Conservation (phyloP, 1,140 invertebrate species). For the Camponotus pennsylvanicus region DNA sequence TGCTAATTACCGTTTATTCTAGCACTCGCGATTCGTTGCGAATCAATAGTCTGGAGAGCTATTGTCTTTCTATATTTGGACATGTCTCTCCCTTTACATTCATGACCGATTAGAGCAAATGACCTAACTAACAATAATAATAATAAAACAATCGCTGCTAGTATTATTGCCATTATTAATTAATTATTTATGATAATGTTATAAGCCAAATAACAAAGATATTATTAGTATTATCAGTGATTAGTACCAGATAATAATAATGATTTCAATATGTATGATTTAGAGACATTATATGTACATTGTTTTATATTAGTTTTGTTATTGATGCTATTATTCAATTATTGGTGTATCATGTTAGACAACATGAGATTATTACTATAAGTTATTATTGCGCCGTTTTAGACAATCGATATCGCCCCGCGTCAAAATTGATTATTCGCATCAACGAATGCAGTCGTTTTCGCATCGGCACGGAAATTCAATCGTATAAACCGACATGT, state of each 20-base stretch:
- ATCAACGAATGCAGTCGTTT: slow-evolving; percentile 17
- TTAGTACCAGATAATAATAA: background rate
- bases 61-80: background rate
- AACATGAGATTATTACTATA: background rate
- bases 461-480: slow-evolving; percentile 35
- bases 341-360: background rate
- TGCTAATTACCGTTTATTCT: no score
- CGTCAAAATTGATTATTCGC: slow-evolving; percentile 34
- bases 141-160: background rate
- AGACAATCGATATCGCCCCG: background rate
- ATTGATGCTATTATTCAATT: slow-evolving; percentile 3
- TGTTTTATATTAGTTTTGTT: background rate
- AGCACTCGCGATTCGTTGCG: no score
- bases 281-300: background rate
- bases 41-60: slow-evolving; percentile 5
- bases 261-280: background rate
- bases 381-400: background rate
- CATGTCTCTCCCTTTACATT: background rate
- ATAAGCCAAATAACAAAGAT: background rate
- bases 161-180: slow-evolving; percentile 14
- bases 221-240: background rate
- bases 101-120: background rate
- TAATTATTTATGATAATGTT: background rate
- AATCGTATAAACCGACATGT: slow-evolving; percentile 24
- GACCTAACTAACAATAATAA: background rate